Evolutionary conservation across 1,140 invertebrate genomes (phyloP).

Genomic region (Laupala kohalensis): DNA sequence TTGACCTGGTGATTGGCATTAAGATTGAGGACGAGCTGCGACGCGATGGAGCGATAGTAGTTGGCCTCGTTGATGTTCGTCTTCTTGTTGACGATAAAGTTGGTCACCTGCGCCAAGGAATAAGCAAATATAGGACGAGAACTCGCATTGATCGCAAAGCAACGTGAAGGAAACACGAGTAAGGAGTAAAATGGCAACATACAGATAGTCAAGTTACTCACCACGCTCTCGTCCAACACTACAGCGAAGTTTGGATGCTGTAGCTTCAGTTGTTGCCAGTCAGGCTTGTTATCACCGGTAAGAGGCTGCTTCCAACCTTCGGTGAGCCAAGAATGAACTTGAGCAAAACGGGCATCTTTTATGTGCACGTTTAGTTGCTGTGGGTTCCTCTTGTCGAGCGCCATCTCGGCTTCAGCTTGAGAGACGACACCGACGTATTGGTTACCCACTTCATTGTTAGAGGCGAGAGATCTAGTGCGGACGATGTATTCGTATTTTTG

Average conservation of each 20-base stretch:
- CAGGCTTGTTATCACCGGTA: neutral
- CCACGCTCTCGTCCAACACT: neutral
- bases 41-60: too few relatives aligned
- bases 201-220: neutral
- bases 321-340: neutral
- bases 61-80: too few relatives aligned
- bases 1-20: too few relatives aligned
- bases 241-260: neutral
- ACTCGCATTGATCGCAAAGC: too few relatives aligned
- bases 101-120: too few relatives aligned
- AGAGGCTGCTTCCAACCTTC: neutral
- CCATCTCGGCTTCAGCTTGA: neutral
- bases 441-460: neutral
- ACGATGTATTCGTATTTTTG: neutral
- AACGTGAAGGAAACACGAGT: too few relatives aligned
- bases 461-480: neutral
- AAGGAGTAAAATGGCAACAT: too few relatives aligned
- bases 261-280: neutral
- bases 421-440: neutral
- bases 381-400: neutral
- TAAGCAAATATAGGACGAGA: too few relatives aligned
- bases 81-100: too few relatives aligned
- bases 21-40: too few relatives aligned
- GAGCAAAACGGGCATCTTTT: neutral
- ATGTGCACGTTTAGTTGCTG: neutral